Evolutionary conservation across 2,797 vertebrate genomes (phyloP).

Genomic region (Ctenopoma multispine): DNA sequence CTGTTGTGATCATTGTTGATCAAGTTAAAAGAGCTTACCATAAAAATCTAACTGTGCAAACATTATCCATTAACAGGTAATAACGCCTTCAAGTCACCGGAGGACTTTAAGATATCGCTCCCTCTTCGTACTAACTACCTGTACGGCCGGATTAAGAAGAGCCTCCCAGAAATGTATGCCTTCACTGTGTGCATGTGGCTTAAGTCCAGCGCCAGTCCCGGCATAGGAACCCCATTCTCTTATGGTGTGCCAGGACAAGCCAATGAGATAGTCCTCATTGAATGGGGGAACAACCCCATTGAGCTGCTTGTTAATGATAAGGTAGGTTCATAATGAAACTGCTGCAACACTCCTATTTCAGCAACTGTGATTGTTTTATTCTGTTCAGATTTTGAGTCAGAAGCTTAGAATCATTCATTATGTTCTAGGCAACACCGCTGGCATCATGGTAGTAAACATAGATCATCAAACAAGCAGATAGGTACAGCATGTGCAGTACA

Average conservation of each 20-base stretch:
- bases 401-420: constrained; percentile 32
- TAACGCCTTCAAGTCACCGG: constrained; percentile 95
- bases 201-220: constrained; percentile 92
- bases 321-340: constrained; percentile 78
- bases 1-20: neutral
- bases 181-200: constrained; percentile 99
- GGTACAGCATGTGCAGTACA: constrained; percentile 3
- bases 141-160: constrained; percentile 96
- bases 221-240: constrained; percentile 97
- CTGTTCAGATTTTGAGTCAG: constrained; percentile 32
- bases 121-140: constrained; percentile 97
- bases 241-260: constrained; percentile 96
- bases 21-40: too few species aligned
- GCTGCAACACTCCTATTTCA: neutral
- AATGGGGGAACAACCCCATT: constrained; percentile 98
- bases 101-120: constrained; percentile 96
- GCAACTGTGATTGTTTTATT: neutral
- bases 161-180: constrained; percentile 94
- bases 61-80: constrained; percentile 83
- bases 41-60: neutral
- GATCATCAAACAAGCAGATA: constrained; percentile 9
- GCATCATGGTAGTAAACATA: constrained; percentile 10
- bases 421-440: constrained; percentile 12
- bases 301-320: constrained; percentile 98
- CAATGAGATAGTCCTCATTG: constrained; percentile 98